A percentile compares a stretch with the other conserved stretches of the same genome.
These are phyloP conservation scores for Tragopan temminckii DNA, from an alignment of 2,797 vertebrate genomes.

Conservation along the genomic window DNA sequence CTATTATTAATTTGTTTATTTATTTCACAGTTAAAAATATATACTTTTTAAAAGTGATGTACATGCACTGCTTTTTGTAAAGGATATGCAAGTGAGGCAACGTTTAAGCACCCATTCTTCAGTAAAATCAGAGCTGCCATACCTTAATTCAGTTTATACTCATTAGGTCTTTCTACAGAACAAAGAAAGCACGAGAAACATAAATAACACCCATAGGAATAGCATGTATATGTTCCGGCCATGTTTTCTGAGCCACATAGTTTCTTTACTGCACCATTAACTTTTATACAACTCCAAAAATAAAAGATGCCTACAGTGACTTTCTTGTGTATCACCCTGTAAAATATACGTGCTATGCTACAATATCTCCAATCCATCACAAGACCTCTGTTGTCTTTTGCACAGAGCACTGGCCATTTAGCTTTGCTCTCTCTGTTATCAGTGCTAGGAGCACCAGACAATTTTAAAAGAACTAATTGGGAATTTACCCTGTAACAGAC, in stretches of 20 bases:
- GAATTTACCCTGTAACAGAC: not conserved
- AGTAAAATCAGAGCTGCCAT: not conserved
- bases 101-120: not conserved
- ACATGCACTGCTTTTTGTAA: rapidly evolving
- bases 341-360: not conserved
- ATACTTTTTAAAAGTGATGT: rapidly evolving
- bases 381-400: not conserved
- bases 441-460: not conserved
- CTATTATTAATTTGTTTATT: not conserved
- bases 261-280: not conserved
- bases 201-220: not conserved
- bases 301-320: not conserved
- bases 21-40: not conserved
- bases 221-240: not conserved
- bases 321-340: not conserved
- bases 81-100: not conserved
- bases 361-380: not conserved
- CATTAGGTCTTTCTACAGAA: not conserved
- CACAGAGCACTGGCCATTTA: not conserved
- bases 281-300: not conserved
- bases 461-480: not conserved
- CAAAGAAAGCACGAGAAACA: not conserved
- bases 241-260: not conserved
- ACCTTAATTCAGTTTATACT: not conserved
- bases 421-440: not conserved